Base-by-base conservation (phyloP, 1,140 invertebrate genomes). In the Hydropsyche tenuis region DNA sequence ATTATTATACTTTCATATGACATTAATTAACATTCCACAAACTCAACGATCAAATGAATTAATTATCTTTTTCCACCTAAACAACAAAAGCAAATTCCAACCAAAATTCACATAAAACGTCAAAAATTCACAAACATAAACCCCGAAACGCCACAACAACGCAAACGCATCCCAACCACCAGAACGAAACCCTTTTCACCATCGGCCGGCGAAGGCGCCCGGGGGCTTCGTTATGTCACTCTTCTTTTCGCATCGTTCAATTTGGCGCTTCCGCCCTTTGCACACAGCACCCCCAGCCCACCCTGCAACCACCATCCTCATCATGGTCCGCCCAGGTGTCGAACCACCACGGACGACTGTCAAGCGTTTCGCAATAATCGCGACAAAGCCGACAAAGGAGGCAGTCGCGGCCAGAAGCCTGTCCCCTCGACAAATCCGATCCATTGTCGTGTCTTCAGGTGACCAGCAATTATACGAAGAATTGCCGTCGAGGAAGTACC, bases 371-470 rank as follows among this genome's bases (percentile, higher is more conserved):
- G 23, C 18, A 60, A 60, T 22, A 18, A 20, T 48, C 16, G 37
- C 5, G 37, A 43, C 18, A 18, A 43, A n/a, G 30, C 14, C 14
- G 65, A 46, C 51, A 68, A 64, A 64, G 66, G 69, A 68, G 64
- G 12, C 5, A 64, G 74, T 73, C 71, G 60, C 42, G 48, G 53
- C 16, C 71, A 76, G 65, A 56, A 70, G 51, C 18, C n/a, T 42
- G 45, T 37, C 45, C 23, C 16, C 20, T 69, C 7, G 6, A 43
- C 68, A 56, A 46, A 11, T 12, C 56, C 73, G 53, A 73, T 76
- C 75, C 70, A 73, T 73, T 73, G 75, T 76, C 27, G 42, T 12
- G 25, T 46, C 56, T 43, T 62, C 65, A 70, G 68, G 68, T 70
- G 68, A 46, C 27, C 56, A 30, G 23, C 62, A 66, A 73, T 73